Evolutionary conservation across 2,888 invertebrate species (phyloP), one percentile per base, ranked within the genome.

Genomic region (Emesis russula): DNA sequence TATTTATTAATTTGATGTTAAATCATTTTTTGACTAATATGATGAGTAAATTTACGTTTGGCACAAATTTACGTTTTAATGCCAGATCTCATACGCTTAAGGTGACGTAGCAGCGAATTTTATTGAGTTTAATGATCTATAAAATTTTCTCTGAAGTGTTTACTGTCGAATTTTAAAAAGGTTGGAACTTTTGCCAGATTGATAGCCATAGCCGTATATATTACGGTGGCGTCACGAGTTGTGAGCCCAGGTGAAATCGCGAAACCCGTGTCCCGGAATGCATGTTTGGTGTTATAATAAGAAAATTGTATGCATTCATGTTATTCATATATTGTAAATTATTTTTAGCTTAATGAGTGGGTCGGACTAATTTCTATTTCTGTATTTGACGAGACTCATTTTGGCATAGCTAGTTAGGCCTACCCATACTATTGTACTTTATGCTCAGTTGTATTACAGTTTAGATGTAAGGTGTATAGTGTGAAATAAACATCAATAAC

Each of bases 261-360:
- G 68, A 68, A 36, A 33, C 86, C 38, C 15, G 33, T 68, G 68
- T 36, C 31, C 66, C 68, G 36, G 77, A 81, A 85, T 44, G 73
- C 76, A 83, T 81, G 82, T 83, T 86, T 83, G 88, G 87, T 92
- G 90, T 86, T 94, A 90, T 85, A 78, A 70, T 85, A 87, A 89
- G 87, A 81, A 88, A 94, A 91, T 93, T 97, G 96, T 97, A 97
- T 96, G 97, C 97, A 97, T 97, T 96, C 97, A 96, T 96, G 96
- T 97, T 97, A 97, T 97, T 97, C 96, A 96, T 97, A 96, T 97
- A 97, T 96, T 98, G 98, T 97, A 97, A 97, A 98, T 97, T 97
- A 97, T 97, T 97, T 95, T 95, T 97, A 97, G 96, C 91, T 89
- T 97, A 96, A 96, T 95, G 96, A 95, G 96, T 95, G 96, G 96